Conservation (phyloP, 2,113 vertebrate genomes). For the Brachypteracias leptosomus region DNA sequence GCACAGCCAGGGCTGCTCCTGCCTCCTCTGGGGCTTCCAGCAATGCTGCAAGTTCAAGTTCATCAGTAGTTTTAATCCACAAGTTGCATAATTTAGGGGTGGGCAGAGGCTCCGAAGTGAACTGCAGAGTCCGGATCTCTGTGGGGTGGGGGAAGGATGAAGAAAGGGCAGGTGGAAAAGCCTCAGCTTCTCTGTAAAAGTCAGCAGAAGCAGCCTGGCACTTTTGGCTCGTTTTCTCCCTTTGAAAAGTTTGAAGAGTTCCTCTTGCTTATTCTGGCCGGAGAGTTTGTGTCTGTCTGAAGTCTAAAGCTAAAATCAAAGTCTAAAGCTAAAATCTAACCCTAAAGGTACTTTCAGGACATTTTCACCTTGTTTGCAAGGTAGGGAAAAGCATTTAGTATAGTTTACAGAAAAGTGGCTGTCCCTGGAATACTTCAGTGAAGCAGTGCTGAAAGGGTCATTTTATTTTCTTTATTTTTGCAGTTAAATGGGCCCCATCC, state of each 20-base stretch:
- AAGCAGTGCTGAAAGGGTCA: neutral
- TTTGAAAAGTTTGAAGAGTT: neutral
- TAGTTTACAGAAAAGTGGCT: neutral
- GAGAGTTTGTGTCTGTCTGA: neutral
- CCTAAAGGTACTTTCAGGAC: neutral
- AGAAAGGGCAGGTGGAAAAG: neutral
- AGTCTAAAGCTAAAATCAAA: neutral
- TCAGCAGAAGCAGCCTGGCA: neutral
- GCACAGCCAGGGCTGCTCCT: neutral
- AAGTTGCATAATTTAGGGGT: neutral
- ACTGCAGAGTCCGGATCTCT: neutral
- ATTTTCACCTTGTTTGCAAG: neutral
- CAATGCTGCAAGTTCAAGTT: neutral
- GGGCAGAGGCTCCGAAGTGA: neutral
- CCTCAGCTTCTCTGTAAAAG: neutral
- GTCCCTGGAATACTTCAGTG: rapidly evolving
- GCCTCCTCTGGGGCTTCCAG: neutral
- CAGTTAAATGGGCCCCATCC: neutral
- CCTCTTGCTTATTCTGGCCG: neutral
- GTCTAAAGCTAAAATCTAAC: neutral
- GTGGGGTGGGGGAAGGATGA: neutral
- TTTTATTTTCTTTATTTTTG: neutral
- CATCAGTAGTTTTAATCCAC: neutral
- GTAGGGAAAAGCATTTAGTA: neutral
- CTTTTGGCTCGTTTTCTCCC: neutral